A percentile compares a stretch with the other conserved stretches of the same genome.
These are phyloP conservation scores for Drosophila fulvimacula DNA, from an alignment of 2,888 invertebrate species.

Conservation along the genomic window DNA sequence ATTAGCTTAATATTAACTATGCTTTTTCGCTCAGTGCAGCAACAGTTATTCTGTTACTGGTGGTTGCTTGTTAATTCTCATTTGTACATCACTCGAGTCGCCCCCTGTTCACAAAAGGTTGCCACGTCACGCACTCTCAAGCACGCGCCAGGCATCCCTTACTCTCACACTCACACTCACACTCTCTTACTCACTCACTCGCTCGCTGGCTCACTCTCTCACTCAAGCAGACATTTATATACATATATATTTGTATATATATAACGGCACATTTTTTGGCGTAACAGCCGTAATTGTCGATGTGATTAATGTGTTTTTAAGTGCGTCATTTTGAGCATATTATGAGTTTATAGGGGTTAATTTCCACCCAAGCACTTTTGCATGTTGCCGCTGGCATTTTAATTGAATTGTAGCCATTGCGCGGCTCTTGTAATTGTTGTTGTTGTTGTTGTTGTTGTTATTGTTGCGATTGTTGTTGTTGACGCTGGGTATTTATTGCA, in stretches of 20 bases:
- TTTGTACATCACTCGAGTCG: constrained; percentile 54
- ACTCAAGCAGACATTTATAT: background rate
- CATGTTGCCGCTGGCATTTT: constrained; percentile 74
- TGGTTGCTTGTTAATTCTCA: constrained; percentile 54
- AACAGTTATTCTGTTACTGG: constrained; percentile 35
- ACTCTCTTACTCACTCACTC: background rate
- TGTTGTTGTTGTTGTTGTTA: constrained; percentile 23
- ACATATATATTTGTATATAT: background rate
- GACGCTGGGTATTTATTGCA: constrained; percentile 60
- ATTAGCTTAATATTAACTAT: background rate
- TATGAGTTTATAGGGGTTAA: constrained; percentile 80
- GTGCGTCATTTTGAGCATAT: constrained; percentile 81
- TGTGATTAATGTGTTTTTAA: constrained; percentile 81
- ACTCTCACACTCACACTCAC: constrained; percentile 1
- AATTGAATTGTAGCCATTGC: constrained; percentile 79
- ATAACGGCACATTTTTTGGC: constrained; percentile 45
- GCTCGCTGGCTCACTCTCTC: background rate
- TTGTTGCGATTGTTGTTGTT: constrained; percentile 25
- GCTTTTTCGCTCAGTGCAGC: constrained; percentile 34
- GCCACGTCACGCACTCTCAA: constrained; percentile 68
- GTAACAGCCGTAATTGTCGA: constrained; percentile 74
- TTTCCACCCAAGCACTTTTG: constrained; percentile 73
- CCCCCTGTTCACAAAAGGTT: constrained; percentile 50
- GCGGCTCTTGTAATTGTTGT: constrained; percentile 27
- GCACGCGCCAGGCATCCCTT: constrained; percentile 58